A percentile compares a stretch with the other conserved stretches of the same genome.
Conservation (phyloP, 2,888 invertebrate genomes). For the Subacronicta megacephala region DNA sequence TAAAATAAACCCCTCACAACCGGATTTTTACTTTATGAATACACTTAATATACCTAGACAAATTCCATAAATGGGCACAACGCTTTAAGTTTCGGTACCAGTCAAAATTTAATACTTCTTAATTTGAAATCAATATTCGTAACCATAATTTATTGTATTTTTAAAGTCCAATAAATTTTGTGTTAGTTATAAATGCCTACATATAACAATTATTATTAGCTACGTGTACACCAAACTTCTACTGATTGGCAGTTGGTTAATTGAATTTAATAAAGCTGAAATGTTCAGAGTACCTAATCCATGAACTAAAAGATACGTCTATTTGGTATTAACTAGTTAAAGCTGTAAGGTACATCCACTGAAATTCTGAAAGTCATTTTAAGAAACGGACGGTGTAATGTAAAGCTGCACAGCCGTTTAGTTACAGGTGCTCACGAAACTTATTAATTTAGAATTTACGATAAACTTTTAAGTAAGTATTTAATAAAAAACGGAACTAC, state of each 20-base stretch:
- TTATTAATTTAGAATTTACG: constrained; percentile 8
- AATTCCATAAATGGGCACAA: too few species aligned
- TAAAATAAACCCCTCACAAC: neutral
- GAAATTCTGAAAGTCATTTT: constrained; percentile 31
- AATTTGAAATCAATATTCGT: too few species aligned
- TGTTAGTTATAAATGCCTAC: neutral
- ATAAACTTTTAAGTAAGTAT: neutral
- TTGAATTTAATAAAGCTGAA: constrained; percentile 5
- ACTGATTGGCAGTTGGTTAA: constrained; percentile 17
- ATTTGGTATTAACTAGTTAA: constrained; percentile 58
- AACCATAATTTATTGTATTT: neutral
- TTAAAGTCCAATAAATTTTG: neutral
- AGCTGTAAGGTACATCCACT: constrained; percentile 56
- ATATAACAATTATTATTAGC: neutral
- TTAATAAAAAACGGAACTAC: too few species aligned
- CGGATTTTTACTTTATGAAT: neutral
- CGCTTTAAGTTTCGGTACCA: too few species aligned
- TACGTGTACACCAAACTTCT: constrained; percentile 15
- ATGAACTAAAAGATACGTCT: constrained; percentile 34
- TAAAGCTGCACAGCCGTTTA: constrained; percentile 50
- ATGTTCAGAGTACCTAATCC: constrained; percentile 14
- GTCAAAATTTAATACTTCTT: too few species aligned
- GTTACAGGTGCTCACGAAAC: constrained; percentile 13
- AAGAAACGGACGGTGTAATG: constrained; percentile 60
- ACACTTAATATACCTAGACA: too few species aligned